Conservation (phyloP, 2,888 invertebrate genomes). For the Dynastes grantii region DNA sequence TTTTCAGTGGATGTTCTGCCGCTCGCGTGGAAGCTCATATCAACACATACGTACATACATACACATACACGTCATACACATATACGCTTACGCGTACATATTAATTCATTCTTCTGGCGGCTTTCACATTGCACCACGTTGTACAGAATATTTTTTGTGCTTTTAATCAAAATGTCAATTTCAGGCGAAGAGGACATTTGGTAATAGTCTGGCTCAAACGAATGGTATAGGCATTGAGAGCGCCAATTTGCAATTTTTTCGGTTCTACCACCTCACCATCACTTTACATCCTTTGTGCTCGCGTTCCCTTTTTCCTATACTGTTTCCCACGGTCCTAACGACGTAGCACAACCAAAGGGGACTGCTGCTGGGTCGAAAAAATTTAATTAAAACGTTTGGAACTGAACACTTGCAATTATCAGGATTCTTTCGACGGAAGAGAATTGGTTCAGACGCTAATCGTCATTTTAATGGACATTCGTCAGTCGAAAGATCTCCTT, state of each 20-base stretch:
- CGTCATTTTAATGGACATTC: slow-evolving; percentile 32
- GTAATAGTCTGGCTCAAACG: slow-evolving; percentile 29
- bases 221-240: not conserved
- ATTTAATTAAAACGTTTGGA: slow-evolving; percentile 43
- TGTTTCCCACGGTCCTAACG: not conserved
- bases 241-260: slow-evolving; percentile 42
- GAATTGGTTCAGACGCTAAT: slow-evolving; percentile 32
- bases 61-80: not conserved
- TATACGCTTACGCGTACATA: not conserved
- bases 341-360: slow-evolving; percentile 7
- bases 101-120: slow-evolving; percentile 23
- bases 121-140: slow-evolving; percentile 6
- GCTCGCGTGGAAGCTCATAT: slow-evolving; percentile 5
- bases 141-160: slow-evolving; percentile 29
- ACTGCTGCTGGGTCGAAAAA: slow-evolving; percentile 14
- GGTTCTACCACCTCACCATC: not conserved
- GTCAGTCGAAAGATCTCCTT: not conserved
- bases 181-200: slow-evolving; percentile 39
- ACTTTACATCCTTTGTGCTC: slow-evolving; percentile 1
- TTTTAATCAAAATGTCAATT: slow-evolving; percentile 47
- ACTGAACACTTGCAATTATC: slow-evolving; percentile 36
- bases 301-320: slow-evolving; percentile 16
- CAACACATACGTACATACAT: slow-evolving; percentile 13
- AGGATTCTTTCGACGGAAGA: not conserved
- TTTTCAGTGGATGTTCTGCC: slow-evolving; percentile 24